Evolutionary conservation across 1,140 invertebrate species (phyloP).

Genomic region (Brachionus calyciflorus): DNA sequence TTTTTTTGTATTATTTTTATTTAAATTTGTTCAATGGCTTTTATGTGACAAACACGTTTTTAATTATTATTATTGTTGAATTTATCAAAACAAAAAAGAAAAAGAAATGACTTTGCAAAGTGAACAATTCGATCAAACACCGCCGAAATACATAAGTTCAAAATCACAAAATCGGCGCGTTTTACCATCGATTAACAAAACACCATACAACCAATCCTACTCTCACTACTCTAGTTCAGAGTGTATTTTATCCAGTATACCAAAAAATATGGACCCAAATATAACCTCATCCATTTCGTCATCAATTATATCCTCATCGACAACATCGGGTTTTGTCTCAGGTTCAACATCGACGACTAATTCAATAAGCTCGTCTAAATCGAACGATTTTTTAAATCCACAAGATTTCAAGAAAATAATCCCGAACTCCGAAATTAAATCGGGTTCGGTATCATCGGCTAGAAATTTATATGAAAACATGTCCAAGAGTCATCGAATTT

Average conservation of each 20-base stretch:
- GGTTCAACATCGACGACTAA: conserved; percentile 3
- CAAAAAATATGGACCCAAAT: not conserved
- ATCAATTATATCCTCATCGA: not conserved
- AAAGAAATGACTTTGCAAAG: no score
- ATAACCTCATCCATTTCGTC: not conserved
- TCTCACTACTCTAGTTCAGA: not conserved
- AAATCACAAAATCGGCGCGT: not conserved
- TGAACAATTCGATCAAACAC: not conserved
- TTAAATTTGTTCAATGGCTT: no score
- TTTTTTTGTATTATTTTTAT: no score
- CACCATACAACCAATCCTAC: no score
- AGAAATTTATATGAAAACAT: conserved; percentile 2
- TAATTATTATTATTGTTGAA: no score
- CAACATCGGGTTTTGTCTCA: conserved; percentile 17
- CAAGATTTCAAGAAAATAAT: not conserved
- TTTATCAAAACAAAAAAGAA: no score
- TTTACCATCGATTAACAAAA: no score
- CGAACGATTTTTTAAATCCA: not conserved
- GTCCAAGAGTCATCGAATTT: not conserved
- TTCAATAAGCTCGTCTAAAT: conserved; percentile 30
- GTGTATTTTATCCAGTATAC: not conserved
- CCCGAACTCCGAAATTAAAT: not conserved
- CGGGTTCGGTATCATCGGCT: conserved; percentile 15
- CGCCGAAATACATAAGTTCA: not conserved
- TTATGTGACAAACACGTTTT: no score